Conservation (phyloP, 2,113 vertebrate genomes). For the Polyodon spathula region DNA sequence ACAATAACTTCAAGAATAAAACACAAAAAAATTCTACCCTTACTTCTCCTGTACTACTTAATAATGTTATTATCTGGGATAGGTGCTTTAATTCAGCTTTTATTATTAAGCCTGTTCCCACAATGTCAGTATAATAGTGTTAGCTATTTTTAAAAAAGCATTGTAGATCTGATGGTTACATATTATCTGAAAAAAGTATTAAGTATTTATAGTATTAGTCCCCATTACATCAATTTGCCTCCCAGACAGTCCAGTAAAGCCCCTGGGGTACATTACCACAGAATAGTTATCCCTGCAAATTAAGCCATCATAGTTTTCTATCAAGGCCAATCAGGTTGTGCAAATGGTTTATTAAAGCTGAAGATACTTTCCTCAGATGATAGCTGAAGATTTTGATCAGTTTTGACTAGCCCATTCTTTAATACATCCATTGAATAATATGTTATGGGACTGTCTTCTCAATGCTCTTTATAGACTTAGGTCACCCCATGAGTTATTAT, state of each 20-base stretch:
- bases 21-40: too few relatives aligned
- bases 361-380: constrained; percentile 34
- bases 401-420: constrained; percentile 48
- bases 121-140: too few relatives aligned
- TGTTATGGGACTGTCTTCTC: constrained; percentile 32
- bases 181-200: background rate
- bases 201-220: too few relatives aligned
- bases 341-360: constrained; percentile 22
- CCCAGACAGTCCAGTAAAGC: background rate
- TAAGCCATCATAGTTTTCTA: constrained; percentile 1
- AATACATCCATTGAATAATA: constrained; percentile 28
- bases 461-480: constrained; percentile 39
- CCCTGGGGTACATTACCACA: background rate
- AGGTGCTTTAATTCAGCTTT: too few relatives aligned
- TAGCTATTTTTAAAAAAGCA: too few relatives aligned
- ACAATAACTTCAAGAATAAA: background rate
- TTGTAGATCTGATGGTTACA: too few relatives aligned
- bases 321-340: constrained; percentile 40
- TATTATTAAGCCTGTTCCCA: too few relatives aligned
- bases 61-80: too few relatives aligned
- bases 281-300: background rate
- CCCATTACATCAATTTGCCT: background rate
- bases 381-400: constrained; percentile 44
- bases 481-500: background rate
- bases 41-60: too few relatives aligned